Evolutionary conservation across 1,140 invertebrate genomes (phyloP), one percentile per base, ranked within the genome.

Genomic region (Diabrotica virgifera): DNA sequence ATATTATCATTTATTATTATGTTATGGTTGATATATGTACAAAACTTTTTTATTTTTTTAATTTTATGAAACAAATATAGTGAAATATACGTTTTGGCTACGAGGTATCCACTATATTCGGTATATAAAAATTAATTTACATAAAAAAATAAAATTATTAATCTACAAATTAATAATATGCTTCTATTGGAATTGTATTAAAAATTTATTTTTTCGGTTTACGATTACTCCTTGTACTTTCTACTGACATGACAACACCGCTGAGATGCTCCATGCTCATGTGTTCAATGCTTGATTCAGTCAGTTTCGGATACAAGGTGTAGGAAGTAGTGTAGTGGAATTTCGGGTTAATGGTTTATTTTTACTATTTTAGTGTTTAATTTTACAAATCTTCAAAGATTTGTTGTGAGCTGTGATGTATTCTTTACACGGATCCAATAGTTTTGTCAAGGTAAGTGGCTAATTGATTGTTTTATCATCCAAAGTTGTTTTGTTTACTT

Each of bases 391-490:
- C 10, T 55, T 55, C 12, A 54, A 51, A 35, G 60, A 62, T 62
- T 53, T 59, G 37, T 53, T 36, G 60, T 62, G 60, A 5, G 40
- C 0, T 37, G 51, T 24, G 10, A 62, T 62, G 60, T 62, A 54
- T 54, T 62, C 60, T 50, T 12, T 62, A 35, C 51, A 62, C 0
- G 60, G 60, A 62, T 54, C 60, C 0, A 62, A 53, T 36, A 62
- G 36, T 55, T 62, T 54, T 50, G 24, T 5, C 0, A 62, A 62
- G 52, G 60, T 62, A 14, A 62, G 60, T 55, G 40, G 4, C 13
- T 8, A 46, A 46, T 10, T 46, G n/a, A 46, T 46, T 10, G 4
- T 46, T 46, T 46, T 24, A 24, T 6, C 6, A 6, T 46, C 40
- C 0, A n/a, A n/a, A 10, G 8, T 46, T 55, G 35, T 57, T 10